Conservation (phyloP, 2,113 vertebrate species). For the Isichthys henryi region DNA sequence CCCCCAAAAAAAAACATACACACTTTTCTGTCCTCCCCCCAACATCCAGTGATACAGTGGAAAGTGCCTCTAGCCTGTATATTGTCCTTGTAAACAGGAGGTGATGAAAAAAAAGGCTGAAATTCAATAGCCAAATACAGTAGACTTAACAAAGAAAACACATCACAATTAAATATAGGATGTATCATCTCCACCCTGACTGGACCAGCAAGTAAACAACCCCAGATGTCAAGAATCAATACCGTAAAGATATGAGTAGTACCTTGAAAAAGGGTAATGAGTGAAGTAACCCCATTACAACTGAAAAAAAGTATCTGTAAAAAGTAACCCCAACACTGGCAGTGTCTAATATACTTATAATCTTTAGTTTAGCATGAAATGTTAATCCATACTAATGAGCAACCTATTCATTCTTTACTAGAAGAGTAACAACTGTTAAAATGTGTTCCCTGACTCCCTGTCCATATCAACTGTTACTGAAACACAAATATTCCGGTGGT, state of each 20-base stretch:
- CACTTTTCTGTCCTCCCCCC: not conserved
- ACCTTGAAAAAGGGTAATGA: not conserved
- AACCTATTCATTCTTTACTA: not conserved
- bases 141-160: not conserved
- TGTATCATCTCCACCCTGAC: not conserved
- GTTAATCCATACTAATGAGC: not conserved
- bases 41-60: not conserved
- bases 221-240: not conserved
- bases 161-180: not conserved
- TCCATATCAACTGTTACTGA: not conserved
- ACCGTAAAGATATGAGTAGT: not conserved
- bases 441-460: not conserved
- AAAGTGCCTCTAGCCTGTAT: not conserved
- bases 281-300: not conserved
- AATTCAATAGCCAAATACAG: not conserved
- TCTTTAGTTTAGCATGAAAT: not conserved
- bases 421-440: not conserved
- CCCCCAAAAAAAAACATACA: not conserved
- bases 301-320: no score
- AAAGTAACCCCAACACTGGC: no score
- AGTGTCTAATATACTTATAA: no score
- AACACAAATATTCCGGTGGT: not conserved
- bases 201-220: not conserved
- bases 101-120: not conserved
- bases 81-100: slow-evolving; percentile 13